These are phyloP conservation scores for Neelides sp. DNA, from an alignment of 1,140 invertebrate species.

Conservation along the genomic window DNA sequence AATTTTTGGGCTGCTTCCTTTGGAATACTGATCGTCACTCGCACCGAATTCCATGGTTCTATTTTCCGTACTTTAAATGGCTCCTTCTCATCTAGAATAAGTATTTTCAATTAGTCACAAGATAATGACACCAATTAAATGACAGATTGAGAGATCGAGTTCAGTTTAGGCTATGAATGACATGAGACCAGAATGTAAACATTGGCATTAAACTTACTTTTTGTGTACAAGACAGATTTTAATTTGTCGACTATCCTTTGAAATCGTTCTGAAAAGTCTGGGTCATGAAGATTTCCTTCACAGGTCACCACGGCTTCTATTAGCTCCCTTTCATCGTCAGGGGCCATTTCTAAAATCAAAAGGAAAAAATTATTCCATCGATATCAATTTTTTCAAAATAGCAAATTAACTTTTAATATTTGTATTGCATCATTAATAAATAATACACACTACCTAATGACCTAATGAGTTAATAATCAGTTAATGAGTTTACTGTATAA, in stretches of 20 bases:
- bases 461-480: too few relatives aligned
- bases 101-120: neutral
- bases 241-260: constrained; percentile 52
- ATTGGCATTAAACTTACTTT: constrained; percentile 41
- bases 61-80: constrained; percentile 60
- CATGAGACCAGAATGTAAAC: neutral
- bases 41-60: constrained; percentile 95
- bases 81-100: constrained; percentile 41
- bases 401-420: too few relatives aligned
- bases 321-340: constrained; percentile 52
- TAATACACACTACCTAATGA: too few relatives aligned
- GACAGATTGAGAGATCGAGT: neutral
- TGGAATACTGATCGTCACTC: constrained; percentile 91
- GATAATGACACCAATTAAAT: neutral
- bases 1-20: constrained; percentile 80
- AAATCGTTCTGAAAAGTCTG: constrained; percentile 55
- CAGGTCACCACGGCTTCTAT: constrained; percentile 64
- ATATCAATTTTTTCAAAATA: too few relatives aligned
- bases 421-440: too few relatives aligned
- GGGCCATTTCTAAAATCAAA: constrained; percentile 57
- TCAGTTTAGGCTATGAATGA: neutral
- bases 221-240: constrained; percentile 49
- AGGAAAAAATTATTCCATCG: too few relatives aligned
- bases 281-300: constrained; percentile 63
- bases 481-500: too few relatives aligned